Evolutionary conservation across 2,888 invertebrate genomes (phyloP).

Genomic region (Drosophila kuntzei): DNA sequence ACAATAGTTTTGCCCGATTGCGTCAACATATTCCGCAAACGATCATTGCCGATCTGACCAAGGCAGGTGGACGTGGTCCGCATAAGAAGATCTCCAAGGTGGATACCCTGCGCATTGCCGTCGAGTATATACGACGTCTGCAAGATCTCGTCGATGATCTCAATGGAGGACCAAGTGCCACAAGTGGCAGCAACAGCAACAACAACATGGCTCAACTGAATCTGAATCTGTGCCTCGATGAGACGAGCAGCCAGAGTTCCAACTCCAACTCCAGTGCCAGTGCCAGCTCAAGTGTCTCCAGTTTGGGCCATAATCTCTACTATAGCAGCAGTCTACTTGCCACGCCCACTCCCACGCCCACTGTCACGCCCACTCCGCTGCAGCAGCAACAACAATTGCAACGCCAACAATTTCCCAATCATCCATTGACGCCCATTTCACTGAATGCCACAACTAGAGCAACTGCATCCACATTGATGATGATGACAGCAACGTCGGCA

Average conservation of each 20-base stretch:
- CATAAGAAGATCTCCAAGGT: slow-evolving; percentile 95
- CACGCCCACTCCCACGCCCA: slow-evolving; percentile 29
- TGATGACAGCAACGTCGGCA: not conserved
- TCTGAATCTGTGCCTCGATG: slow-evolving; percentile 63
- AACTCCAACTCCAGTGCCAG: slow-evolving; percentile 44
- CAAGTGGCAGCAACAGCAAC: slow-evolving; percentile 28
- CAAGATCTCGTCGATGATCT: slow-evolving; percentile 89
- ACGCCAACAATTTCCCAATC: slow-evolving; percentile 68
- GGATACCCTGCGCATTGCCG: slow-evolving; percentile 94
- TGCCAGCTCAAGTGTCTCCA: slow-evolving; percentile 20
- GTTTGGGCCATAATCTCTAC: slow-evolving; percentile 31
- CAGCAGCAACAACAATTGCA: slow-evolving; percentile 70
- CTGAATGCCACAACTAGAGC: slow-evolving; percentile 59
- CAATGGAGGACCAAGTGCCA: slow-evolving; percentile 60
- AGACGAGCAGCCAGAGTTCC: slow-evolving; percentile 61
- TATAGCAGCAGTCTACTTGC: slow-evolving; percentile 37
- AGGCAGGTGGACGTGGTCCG: slow-evolving; percentile 90
- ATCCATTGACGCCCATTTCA: slow-evolving; percentile 74
- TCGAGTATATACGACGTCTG: slow-evolving; percentile 94
- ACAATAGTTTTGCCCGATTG: slow-evolving; percentile 96
- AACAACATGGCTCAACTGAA: slow-evolving; percentile 41
- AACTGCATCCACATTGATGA: not conserved
- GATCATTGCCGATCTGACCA: slow-evolving; percentile 90
- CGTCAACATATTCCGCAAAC: slow-evolving; percentile 95
- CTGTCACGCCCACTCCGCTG: slow-evolving; percentile 27